These are phyloP conservation scores for Abramis brama DNA, from an alignment of 2,113 vertebrate genomes.

Conservation along the genomic window DNA sequence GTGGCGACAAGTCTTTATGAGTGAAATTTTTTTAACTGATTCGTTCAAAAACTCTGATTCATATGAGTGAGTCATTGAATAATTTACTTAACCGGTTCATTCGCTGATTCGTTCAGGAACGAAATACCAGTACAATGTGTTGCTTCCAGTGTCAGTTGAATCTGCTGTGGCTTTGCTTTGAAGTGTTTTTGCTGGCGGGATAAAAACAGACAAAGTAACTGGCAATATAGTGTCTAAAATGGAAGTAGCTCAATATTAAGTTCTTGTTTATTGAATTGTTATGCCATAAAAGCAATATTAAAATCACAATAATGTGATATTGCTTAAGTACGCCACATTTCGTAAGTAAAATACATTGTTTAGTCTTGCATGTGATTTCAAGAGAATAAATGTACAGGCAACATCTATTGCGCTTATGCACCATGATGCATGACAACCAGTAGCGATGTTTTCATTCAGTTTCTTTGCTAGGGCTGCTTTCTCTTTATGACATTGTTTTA, in stretches of 20 bases:
- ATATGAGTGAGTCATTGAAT: background rate
- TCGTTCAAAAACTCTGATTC: background rate
- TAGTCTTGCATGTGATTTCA: background rate
- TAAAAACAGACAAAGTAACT: background rate
- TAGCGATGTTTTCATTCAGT: background rate
- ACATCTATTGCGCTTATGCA: background rate
- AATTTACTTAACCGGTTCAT: background rate
- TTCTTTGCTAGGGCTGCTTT: background rate
- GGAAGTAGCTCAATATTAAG: background rate
- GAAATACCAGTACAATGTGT: background rate
- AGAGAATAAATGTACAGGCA: background rate
- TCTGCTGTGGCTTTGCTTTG: background rate
- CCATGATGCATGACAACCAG: background rate
- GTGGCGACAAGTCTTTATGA: too few relatives aligned
- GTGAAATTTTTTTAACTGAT: background rate
- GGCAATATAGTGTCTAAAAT: background rate
- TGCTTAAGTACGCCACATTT: background rate
- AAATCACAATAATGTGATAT: background rate
- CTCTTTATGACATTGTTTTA: slow-evolving; percentile 18
- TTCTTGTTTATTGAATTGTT: background rate
- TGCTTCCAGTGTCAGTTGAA: background rate
- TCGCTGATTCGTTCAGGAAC: background rate
- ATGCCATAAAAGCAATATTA: background rate
- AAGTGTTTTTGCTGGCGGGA: background rate
- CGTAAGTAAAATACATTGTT: background rate